Conservation (phyloP, 2,797 vertebrate genomes). For the Poecilia picta region DNA sequence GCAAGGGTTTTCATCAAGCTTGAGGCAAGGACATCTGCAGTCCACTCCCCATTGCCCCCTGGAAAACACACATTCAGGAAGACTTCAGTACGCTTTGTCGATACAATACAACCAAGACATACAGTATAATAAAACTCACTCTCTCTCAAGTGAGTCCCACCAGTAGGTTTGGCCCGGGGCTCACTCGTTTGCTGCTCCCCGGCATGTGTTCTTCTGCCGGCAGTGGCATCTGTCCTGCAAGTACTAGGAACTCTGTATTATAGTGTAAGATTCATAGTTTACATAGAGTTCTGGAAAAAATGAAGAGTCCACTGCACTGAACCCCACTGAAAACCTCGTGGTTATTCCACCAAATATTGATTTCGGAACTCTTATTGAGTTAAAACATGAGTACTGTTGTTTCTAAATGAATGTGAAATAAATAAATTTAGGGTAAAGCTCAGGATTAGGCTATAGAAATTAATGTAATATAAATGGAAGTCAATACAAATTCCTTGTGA, state of each 20-base stretch:
- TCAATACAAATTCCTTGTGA: too few relatives aligned
- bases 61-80: constrained; percentile 22
- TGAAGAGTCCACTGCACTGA: too few relatives aligned
- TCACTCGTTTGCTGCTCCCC: constrained; percentile 50
- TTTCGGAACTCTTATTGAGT: too few relatives aligned
- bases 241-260: constrained; percentile 23
- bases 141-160: constrained; percentile 52
- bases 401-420: too few relatives aligned
- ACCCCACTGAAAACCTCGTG: too few relatives aligned
- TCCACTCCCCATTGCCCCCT: constrained; percentile 22
- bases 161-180: constrained; percentile 53
- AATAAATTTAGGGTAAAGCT: too few relatives aligned
- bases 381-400: too few relatives aligned
- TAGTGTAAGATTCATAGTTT: not conserved
- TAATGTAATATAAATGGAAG: too few relatives aligned
- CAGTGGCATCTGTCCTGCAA: constrained; percentile 28
- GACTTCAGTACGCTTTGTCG: constrained; percentile 34
- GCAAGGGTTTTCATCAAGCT: constrained; percentile 62
- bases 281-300: not conserved
- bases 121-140: constrained; percentile 41
- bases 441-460: too few relatives aligned
- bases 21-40: constrained; percentile 72
- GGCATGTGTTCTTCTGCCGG: constrained; percentile 40
- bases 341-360: too few relatives aligned
- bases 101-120: constrained; percentile 43